phyloP scores from a whole-genome alignment of 2,113 vertebrate species.

The Spizaetus ornatus region DNA sequence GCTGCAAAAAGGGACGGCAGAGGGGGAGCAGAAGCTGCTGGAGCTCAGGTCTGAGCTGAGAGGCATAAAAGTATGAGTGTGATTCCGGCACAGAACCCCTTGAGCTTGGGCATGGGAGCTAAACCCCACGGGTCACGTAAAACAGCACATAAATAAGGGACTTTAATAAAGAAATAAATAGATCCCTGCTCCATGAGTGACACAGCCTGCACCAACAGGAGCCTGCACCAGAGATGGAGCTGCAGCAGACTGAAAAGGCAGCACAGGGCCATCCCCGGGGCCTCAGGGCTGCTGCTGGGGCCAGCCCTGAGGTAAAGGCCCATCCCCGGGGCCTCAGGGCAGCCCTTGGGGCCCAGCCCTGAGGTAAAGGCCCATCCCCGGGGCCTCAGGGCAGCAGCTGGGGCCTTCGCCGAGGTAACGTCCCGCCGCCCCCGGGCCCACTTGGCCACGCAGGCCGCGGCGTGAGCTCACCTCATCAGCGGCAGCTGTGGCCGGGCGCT shows the following conservation, averaged over 20 bases:
- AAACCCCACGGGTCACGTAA: slow-evolving; percentile 48
- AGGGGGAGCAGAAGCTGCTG: background rate
- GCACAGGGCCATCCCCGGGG: background rate
- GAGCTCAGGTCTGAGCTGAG: background rate
- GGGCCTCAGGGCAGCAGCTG: accelerated
- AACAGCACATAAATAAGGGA: background rate
- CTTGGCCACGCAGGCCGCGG: background rate
- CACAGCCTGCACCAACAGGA: accelerated
- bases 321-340: too few relatives aligned
- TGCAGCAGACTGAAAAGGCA: accelerated
- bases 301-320: accelerated
- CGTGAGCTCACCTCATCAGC: background rate
- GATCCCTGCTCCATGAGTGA: accelerated
- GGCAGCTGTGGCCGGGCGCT: background rate
- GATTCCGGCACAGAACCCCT: background rate
- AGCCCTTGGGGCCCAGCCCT: too few relatives aligned
- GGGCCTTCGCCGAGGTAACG: background rate
- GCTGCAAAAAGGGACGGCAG: background rate
- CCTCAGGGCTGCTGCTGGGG: accelerated
- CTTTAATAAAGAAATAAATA: background rate
- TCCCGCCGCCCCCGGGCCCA: background rate
- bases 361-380: too few relatives aligned
- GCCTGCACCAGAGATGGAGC: background rate
- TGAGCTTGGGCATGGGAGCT: background rate
- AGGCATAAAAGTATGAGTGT: background rate